These are phyloP conservation scores for Hoplodrina blanda DNA, from an alignment of 2,888 invertebrate species.

Conservation along the genomic window DNA sequence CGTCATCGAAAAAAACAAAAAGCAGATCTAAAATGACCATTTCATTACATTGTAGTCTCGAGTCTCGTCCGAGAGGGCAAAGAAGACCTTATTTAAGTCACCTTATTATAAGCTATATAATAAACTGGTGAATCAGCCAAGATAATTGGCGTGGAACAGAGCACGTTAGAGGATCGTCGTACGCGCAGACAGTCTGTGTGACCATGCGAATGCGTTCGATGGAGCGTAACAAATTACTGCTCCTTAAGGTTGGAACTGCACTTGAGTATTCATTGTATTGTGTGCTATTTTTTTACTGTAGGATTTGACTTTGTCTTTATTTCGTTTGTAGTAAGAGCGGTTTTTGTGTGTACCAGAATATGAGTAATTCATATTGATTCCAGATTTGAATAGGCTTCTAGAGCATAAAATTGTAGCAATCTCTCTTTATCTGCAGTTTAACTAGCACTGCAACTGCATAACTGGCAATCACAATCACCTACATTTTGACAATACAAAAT, in stretches of 20 bases:
- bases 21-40: neutral
- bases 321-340: too few species aligned
- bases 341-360: too few species aligned
- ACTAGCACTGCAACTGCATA: too few species aligned
- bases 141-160: constrained; percentile 63
- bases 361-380: too few species aligned
- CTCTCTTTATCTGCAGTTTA: too few species aligned
- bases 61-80: constrained; percentile 17
- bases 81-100: constrained; percentile 44
- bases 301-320: too few species aligned
- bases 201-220: constrained; percentile 42
- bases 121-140: constrained; percentile 63
- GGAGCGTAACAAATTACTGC: constrained; percentile 46
- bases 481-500: too few species aligned
- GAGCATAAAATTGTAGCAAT: too few species aligned
- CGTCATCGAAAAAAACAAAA: neutral
- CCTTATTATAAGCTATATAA: constrained; percentile 60
- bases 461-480: too few species aligned
- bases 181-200: constrained; percentile 51
- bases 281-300: neutral
- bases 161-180: constrained; percentile 47
- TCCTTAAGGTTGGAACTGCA: neutral
- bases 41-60: neutral
- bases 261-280: neutral
- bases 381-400: too few species aligned